These are phyloP conservation scores for Heterodera schachtii DNA, from an alignment of 1,140 invertebrate species.

Conservation along the genomic window DNA sequence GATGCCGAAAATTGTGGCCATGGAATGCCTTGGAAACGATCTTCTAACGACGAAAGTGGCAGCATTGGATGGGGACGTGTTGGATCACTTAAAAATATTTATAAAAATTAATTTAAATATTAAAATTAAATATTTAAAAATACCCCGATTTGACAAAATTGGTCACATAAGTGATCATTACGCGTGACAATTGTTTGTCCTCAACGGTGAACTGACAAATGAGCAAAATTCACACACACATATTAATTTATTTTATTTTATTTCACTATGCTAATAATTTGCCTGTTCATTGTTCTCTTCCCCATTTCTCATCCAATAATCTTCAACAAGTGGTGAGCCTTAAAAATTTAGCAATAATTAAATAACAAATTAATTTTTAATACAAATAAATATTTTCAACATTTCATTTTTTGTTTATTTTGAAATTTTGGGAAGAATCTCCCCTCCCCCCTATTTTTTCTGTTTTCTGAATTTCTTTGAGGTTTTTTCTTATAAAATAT, in stretches of 20 bases:
- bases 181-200: slow-evolving; percentile 84
- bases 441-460: no score
- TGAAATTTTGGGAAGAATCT: no score
- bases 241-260: neutral
- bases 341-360: slow-evolving; percentile 15
- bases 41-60: slow-evolving; percentile 55
- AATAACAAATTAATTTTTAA: no score
- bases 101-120: neutral
- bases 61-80: slow-evolving; percentile 57
- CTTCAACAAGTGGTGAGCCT: slow-evolving; percentile 61
- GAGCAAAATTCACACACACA: no score
- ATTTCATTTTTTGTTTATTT: no score
- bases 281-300: neutral
- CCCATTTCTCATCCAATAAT: slow-evolving; percentile 63
- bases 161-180: slow-evolving; percentile 89
- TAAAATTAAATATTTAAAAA: slow-evolving; percentile 67
- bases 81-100: slow-evolving; percentile 50
- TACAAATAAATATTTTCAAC: no score
- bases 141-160: slow-evolving; percentile 97
- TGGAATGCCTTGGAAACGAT: slow-evolving; percentile 58
- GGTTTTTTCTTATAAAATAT: no score
- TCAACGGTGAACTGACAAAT: slow-evolving; percentile 84
- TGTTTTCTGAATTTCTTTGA: no score
- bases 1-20: slow-evolving; percentile 61
- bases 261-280: neutral